Evolutionary conservation across 2,888 invertebrate species (phyloP).

Genomic region (Lithophane semibrunnea): DNA sequence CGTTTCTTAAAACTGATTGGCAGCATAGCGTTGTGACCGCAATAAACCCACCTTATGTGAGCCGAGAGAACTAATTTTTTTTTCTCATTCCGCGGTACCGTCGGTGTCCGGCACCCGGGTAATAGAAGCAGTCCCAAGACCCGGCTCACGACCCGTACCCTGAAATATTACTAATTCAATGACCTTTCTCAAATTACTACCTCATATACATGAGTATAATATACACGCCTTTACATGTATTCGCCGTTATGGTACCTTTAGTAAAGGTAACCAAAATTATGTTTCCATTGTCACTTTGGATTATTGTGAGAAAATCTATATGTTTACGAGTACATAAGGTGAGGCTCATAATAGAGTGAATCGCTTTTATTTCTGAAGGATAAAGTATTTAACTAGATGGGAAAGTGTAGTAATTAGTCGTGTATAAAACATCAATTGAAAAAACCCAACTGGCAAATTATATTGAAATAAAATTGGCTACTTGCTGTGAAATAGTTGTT

Average conservation of each 20-base stretch:
- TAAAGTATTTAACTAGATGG: not conserved
- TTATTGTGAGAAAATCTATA: not conserved
- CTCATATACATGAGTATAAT: slow-evolving; percentile 21
- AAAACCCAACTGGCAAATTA: not conserved
- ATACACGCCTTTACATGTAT: slow-evolving; percentile 25
- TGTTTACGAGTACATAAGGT: not conserved
- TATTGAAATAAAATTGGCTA: slow-evolving; percentile 5
- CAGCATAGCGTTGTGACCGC: slow-evolving; percentile 2
- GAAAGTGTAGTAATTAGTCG: not conserved
- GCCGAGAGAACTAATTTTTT: slow-evolving; percentile 48
- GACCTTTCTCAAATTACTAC: slow-evolving; percentile 59
- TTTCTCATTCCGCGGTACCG: slow-evolving; percentile 14
- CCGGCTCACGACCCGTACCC: slow-evolving; percentile 58
- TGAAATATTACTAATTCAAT: slow-evolving; percentile 60
- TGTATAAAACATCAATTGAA: not conserved
- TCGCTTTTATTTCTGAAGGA: not conserved
- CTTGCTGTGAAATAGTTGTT: slow-evolving; percentile 26
- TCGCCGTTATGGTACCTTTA: slow-evolving; percentile 15
- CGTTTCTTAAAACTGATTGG: slow-evolving; percentile 28
- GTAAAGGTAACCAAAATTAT: not conserved
- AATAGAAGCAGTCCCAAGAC: slow-evolving; percentile 47
- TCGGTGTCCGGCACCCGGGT: slow-evolving; percentile 24
- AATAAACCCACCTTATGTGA: slow-evolving; percentile 19
- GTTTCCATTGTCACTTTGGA: slow-evolving; percentile 1
- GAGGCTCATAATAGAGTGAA: not conserved